Evolutionary conservation across 1,140 invertebrate genomes (phyloP).

Genomic region (Drosophila athabasca): DNA sequence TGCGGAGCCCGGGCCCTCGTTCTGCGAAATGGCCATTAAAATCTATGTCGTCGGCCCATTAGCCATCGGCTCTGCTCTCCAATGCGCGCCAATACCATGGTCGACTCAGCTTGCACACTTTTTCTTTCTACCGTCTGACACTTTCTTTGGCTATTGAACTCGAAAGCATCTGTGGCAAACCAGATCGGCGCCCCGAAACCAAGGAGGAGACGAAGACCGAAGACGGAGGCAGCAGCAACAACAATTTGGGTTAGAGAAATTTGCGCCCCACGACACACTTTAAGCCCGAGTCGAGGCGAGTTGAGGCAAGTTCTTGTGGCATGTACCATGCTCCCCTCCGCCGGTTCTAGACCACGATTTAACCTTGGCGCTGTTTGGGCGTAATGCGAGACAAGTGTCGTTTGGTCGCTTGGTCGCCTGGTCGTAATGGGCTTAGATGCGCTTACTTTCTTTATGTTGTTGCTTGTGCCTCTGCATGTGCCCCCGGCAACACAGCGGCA

Average conservation of each 20-base stretch:
- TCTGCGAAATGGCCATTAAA: constrained; percentile 16
- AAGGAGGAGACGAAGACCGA: background rate
- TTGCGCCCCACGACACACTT: constrained; percentile 77
- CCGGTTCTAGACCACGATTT: constrained; percentile 67
- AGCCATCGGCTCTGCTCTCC: constrained; percentile 17
- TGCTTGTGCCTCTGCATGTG: too few species aligned
- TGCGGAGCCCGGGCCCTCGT: background rate
- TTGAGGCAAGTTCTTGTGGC: constrained; percentile 51
- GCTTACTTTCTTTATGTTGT: constrained; percentile 72
- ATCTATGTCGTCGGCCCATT: constrained; percentile 56
- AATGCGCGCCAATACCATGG: background rate
- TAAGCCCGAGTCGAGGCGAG: constrained; percentile 14
- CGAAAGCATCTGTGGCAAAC: constrained; percentile 71
- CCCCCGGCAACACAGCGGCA: constrained; percentile 16
- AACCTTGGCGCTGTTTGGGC: constrained; percentile 71
- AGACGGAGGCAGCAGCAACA: constrained; percentile 26
- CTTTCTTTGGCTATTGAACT: constrained; percentile 81
- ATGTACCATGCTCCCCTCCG: constrained; percentile 16
- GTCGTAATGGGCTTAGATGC: constrained; percentile 77
- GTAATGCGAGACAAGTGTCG: constrained; percentile 74
- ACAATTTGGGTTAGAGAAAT: constrained; percentile 81
- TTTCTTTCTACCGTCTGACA: constrained; percentile 74
- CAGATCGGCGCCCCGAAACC: constrained; percentile 62
- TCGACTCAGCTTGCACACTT: constrained; percentile 48
- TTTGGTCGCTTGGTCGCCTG: constrained; percentile 25